A percentile compares a stretch with the other conserved stretches of the same genome.
These are phyloP conservation scores for Minunthozetes semirufus DNA, from an alignment of 2,888 invertebrate genomes.

Conservation along the genomic window DNA sequence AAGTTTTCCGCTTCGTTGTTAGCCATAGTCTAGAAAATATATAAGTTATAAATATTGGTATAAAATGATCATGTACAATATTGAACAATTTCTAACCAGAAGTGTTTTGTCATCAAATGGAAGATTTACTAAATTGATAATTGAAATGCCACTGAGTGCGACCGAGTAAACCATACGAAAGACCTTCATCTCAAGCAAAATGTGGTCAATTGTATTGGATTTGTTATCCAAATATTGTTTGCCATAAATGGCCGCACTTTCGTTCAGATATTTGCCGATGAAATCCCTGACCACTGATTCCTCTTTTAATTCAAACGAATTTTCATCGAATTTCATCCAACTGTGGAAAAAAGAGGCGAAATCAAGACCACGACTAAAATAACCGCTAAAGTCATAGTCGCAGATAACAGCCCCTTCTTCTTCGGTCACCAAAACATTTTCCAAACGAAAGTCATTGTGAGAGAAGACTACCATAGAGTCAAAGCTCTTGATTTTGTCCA, in stretches of 20 bases:
- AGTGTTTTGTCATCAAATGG: no score
- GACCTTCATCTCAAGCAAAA: background rate
- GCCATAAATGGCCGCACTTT: background rate
- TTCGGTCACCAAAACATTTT: constrained; percentile 20
- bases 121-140: no score
- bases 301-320: background rate
- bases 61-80: no score
- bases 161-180: background rate
- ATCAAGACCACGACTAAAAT: constrained; percentile 24
- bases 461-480: background rate
- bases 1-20: no score
- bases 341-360: background rate
- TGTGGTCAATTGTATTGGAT: background rate
- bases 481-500: background rate
- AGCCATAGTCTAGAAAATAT: no score
- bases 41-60: no score
- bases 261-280: background rate
- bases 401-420: background rate
- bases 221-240: background rate
- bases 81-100: no score
- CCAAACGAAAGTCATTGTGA: constrained; percentile 20
- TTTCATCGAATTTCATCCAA: background rate
- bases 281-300: background rate
- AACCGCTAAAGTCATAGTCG: constrained; percentile 21
- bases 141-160: no score